A percentile compares a stretch with the other conserved stretches of the same genome.
Evolutionary conservation across 2,113 vertebrate genomes (phyloP).

Genomic region (Talpa occidentalis): DNA sequence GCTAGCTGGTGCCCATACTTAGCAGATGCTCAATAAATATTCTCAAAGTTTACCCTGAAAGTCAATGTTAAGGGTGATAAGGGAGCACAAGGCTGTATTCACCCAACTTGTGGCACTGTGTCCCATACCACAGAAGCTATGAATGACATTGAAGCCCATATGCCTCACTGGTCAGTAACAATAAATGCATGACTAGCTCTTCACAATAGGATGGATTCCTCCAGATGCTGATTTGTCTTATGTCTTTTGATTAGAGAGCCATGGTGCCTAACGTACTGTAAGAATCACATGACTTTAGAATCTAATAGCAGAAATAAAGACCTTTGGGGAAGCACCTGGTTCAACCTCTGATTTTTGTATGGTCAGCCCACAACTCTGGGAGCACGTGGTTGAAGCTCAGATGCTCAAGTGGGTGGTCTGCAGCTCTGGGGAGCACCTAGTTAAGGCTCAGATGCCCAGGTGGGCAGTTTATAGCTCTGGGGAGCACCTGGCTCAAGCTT

Average conservation of each 20-base stretch:
- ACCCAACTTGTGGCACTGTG: background rate
- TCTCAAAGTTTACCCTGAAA: background rate
- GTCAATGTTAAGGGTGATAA: background rate
- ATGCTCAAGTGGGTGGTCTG: background rate
- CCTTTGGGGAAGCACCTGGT: background rate
- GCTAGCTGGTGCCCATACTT: background rate
- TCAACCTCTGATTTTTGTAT: background rate
- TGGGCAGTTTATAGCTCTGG: background rate
- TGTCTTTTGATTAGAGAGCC: background rate
- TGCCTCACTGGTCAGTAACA: background rate
- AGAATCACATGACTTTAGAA: background rate
- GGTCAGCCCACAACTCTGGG: background rate
- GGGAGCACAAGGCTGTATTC: background rate
- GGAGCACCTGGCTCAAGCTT: background rate
- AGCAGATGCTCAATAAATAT: background rate
- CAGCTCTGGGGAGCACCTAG: background rate
- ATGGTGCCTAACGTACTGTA: background rate
- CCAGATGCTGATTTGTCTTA: background rate
- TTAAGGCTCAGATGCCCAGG: too few species aligned
- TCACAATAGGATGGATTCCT: background rate
- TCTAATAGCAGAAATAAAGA: background rate
- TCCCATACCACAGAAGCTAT: background rate
- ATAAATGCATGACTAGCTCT: background rate
- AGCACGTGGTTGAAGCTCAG: background rate
- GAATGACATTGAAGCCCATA: background rate